Base-by-base conservation (phyloP, 2,888 invertebrate genomes). In the Trissolcus japonicus region DNA sequence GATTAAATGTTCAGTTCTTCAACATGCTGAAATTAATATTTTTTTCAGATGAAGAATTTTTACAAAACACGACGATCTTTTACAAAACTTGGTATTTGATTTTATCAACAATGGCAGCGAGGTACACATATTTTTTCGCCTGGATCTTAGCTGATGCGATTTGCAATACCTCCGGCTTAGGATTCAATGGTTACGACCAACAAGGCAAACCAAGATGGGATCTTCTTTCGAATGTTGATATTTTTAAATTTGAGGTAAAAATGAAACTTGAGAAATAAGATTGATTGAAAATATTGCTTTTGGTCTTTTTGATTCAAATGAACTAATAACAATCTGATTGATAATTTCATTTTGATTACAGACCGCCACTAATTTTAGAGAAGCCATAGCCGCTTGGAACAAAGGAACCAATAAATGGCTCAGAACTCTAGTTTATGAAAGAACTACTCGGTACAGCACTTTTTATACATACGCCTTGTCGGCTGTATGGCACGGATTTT, bases 91-190 rank as follows among this genome's bases (percentile, higher is more conserved):
- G 94, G 88, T 97, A 94, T 90, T 90, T 96, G 80, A 90, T 93
- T 83, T 89, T 93, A 80, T 92, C 94, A 54, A 96, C 96, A 61
- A 92, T 95, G 81, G 91, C 95, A 76, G 94, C 94, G 75, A 93
- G 98, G 80, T 95, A 95, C 90, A 98, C 97, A 91, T 98, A 98
- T 91, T 98, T 98, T 90, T 96, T 97, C 88, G 98, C 97, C n/a
- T 98, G 98, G 98, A 91, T 96, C 69, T 91, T 98, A 84, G 96
- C 97, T 6, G 99, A 99, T 89, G 96, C 97, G 0, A 95, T 98
- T 81, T 98, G 97, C 89, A 98, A 98, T 89, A 95, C 96, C 87
- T 95, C 96, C 17, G 99, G 99, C 0, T 92, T 99, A 86, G 96
- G 96, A 14, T 96, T 94, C 86, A 92, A 92, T 84, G 98, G 98